These are phyloP conservation scores for Zoroaster sp. DNA, from an alignment of 53 echinoderm and acorn worm genomes.

Conservation along the genomic window DNA sequence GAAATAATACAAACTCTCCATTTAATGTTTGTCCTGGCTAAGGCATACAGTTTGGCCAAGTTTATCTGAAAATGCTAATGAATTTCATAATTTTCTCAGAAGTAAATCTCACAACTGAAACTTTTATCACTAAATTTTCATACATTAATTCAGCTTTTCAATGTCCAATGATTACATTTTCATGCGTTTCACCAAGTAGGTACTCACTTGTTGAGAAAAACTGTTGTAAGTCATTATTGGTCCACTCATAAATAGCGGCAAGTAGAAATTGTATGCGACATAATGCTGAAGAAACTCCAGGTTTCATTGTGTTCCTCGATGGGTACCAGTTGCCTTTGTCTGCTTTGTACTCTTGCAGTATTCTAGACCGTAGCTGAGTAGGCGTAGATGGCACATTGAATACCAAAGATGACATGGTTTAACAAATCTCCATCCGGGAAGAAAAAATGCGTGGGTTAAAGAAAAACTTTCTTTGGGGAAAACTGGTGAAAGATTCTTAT, in stretches of 20 bases:
- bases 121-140: too few relatives aligned
- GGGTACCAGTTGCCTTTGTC: slow-evolving; percentile 14
- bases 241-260: slow-evolving; percentile 79
- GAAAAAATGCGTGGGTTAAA: neutral
- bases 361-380: slow-evolving; percentile 78
- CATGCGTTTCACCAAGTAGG: too few relatives aligned
- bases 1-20: too few relatives aligned
- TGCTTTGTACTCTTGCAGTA: slow-evolving; percentile 61
- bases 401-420: slow-evolving; percentile 63
- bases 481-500: too few relatives aligned
- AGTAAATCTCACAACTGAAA: too few relatives aligned
- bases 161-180: too few relatives aligned
- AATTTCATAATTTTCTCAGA: too few relatives aligned
- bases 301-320: slow-evolving; percentile 38
- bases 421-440: slow-evolving; percentile 57
- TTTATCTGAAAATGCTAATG: too few relatives aligned
- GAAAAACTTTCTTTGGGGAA: too few relatives aligned
- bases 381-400: slow-evolving; percentile 69
- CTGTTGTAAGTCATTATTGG: slow-evolving; percentile 78
- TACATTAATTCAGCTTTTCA: too few relatives aligned
- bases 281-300: slow-evolving; percentile 65
- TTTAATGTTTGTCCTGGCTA: too few relatives aligned
- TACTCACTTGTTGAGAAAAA: slow-evolving; percentile 73
- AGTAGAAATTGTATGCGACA: slow-evolving; percentile 79
- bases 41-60: too few relatives aligned